A percentile compares a stretch with the other conserved stretches of the same genome.
Conservation (phyloP, 1,140 invertebrate genomes). For the Ips nitidus region DNA sequence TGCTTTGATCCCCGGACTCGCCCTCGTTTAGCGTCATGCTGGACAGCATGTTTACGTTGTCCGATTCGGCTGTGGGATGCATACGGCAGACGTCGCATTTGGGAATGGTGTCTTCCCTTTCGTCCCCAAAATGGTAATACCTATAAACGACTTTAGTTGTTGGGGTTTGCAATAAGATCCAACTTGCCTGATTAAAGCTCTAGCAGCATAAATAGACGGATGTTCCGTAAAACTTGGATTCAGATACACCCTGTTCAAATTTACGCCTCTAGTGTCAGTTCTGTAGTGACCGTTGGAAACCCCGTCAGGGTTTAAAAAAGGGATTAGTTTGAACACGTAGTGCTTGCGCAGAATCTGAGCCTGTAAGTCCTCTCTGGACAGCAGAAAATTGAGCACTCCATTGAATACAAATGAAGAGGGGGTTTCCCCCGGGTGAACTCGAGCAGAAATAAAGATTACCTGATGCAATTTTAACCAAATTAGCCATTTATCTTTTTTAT, state of each 20-base stretch:
- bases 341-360: conserved; percentile 70
- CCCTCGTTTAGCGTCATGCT: conserved; percentile 55
- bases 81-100: conserved; percentile 37
- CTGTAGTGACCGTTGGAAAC: conserved; percentile 87
- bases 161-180: too few relatives aligned
- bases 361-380: conserved; percentile 74
- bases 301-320: conserved; percentile 92
- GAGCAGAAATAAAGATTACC: conserved; percentile 83
- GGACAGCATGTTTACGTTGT: conserved; percentile 40
- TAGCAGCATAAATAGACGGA: conserved; percentile 82
- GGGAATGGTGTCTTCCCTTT: conserved; percentile 53
- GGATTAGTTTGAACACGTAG: conserved; percentile 91
- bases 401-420: conserved; percentile 94
- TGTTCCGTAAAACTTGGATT: conserved; percentile 74
- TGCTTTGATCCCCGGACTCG: conserved; percentile 28
- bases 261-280: conserved; percentile 86
- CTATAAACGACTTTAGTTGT: conserved; percentile 43
- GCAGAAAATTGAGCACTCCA: conserved; percentile 79
- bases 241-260: conserved; percentile 85
- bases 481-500: not conserved
- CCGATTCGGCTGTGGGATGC: not conserved
- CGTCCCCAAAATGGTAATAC: conserved; percentile 59
- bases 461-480: conserved; percentile 45
- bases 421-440: conserved; percentile 93
- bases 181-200: conserved; percentile 66